These are phyloP conservation scores for Polylopha cassiicola DNA, from an alignment of 2,888 invertebrate genomes.

Conservation along the genomic window DNA sequence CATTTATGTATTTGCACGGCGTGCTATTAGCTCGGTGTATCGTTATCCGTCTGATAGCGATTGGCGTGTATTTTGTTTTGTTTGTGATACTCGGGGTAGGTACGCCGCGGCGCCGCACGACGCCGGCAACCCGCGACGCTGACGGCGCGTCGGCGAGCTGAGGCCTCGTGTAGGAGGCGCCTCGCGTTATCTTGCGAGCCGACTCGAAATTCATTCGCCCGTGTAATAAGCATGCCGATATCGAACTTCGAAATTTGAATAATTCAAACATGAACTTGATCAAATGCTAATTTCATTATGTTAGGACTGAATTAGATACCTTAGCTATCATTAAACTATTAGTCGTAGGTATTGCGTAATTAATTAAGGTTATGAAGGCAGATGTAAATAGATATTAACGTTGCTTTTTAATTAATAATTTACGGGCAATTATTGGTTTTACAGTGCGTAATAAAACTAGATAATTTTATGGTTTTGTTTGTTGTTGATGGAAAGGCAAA, in stretches of 20 bases:
- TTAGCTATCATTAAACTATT: slow-evolving; percentile 2
- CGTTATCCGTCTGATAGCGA: slow-evolving; percentile 48
- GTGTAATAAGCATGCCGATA: slow-evolving; percentile 55
- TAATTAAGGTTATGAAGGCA: too few relatives aligned
- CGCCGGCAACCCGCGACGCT: too few relatives aligned
- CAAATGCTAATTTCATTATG: neutral
- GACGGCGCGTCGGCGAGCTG: slow-evolving; percentile 39
- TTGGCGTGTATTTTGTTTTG: slow-evolving; percentile 46
- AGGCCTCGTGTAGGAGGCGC: slow-evolving; percentile 68
- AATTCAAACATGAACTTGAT: slow-evolving; percentile 20
- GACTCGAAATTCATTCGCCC: slow-evolving; percentile 57
- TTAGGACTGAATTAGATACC: slow-evolving; percentile 1
- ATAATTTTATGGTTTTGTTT: too few relatives aligned
- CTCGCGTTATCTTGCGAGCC: slow-evolving; percentile 59
- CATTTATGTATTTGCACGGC: slow-evolving; percentile 40
- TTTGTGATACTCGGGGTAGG: slow-evolving; percentile 48
- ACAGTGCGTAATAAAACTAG: neutral
- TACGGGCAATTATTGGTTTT: neutral
- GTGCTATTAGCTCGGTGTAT: slow-evolving; percentile 51
- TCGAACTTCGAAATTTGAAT: slow-evolving; percentile 37
- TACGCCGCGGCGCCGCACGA: slow-evolving; percentile 28
- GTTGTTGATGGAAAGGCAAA: slow-evolving; percentile 4
- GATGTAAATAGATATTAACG: too few relatives aligned
- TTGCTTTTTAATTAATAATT: too few relatives aligned
- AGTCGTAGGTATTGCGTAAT: neutral